Conservation (phyloP, 2,113 vertebrate species). For the Suncus etruscus region DNA sequence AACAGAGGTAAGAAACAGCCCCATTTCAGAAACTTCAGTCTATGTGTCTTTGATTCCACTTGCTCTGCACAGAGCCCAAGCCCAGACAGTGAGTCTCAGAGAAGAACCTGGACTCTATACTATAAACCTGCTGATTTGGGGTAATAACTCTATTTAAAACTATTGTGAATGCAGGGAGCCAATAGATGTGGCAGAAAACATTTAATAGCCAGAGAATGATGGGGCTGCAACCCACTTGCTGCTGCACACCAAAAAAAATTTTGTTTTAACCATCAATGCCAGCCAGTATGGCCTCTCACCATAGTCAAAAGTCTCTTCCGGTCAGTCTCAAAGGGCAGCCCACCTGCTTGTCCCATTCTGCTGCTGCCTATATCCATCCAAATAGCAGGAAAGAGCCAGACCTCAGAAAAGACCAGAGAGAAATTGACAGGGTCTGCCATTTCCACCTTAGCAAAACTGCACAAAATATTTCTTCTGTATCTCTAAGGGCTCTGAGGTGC, state of each 20-base stretch:
- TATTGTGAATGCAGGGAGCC: conserved; percentile 50
- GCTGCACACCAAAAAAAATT: no score
- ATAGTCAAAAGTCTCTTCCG: not conserved
- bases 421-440: not conserved
- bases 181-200: not conserved
- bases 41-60: conserved; percentile 9
- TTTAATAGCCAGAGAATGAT: not conserved
- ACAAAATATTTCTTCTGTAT: not conserved
- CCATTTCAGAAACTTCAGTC: conserved; percentile 45
- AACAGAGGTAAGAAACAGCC: conserved; percentile 75
- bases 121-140: conserved; percentile 58
- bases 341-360: not conserved
- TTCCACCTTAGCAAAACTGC: not conserved
- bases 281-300: not conserved
- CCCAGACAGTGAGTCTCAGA: conserved; percentile 42
- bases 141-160: conserved; percentile 31
- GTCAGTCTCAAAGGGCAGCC: not conserved
- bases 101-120: conserved; percentile 75
- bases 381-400: not conserved
- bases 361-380: not conserved
- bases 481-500: not conserved
- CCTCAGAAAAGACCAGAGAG: not conserved
- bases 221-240: not conserved
- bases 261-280: rapidly evolving
- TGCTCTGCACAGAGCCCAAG: conserved; percentile 54